Evolutionary conservation across 2,888 invertebrate species (phyloP), one percentile per base, ranked within the genome.

Genomic region (Pammene fasciana): DNA sequence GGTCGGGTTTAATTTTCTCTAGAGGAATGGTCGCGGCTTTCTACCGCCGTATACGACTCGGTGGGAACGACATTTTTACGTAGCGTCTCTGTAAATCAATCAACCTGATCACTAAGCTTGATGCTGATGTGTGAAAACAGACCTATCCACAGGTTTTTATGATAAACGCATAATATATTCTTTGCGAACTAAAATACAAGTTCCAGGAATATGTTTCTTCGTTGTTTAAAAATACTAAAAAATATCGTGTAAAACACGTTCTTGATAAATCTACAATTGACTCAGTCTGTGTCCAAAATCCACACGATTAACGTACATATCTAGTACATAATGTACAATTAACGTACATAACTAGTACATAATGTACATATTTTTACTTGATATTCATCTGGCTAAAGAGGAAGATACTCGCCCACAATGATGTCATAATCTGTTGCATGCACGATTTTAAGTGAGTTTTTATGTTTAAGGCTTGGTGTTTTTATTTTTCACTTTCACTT

Each of bases 1-100:
- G 43, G 79, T 75, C 71, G 13, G 48, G 75, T 72, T 68, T 56
- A 79, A 79, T 82, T 81, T 82, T 81, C 80, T 79, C 81, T 75
- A 26, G 18, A 65, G 71, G 68, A 68, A 71, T 61, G 68, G 65
- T 45, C 65, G 52, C 11, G 26, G 54, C 62, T 65, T 67, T 67
- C 67, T 64, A 56, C 43, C 11, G 36, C 59, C 60, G 64, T 59
- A 67, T 59, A 57, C 26, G 55, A 61, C 43, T 59, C 54, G 50
- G 5, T 46, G 54, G 41, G 50, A 65, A 65, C 70, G 46, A 56
- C 68, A 68, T 72, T 72, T 71, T 72, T 70, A 56, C 67, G 68
- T 16, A 41, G 56, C 56, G 45, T 66, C 71, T 54, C 67, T 68
- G 68, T 73, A 72, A 71, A 71, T 73, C 72, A 68, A 66, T 72